These are phyloP conservation scores for Eptatretus atami DNA, from an alignment of 2,797 vertebrate species.

Conservation along the genomic window DNA sequence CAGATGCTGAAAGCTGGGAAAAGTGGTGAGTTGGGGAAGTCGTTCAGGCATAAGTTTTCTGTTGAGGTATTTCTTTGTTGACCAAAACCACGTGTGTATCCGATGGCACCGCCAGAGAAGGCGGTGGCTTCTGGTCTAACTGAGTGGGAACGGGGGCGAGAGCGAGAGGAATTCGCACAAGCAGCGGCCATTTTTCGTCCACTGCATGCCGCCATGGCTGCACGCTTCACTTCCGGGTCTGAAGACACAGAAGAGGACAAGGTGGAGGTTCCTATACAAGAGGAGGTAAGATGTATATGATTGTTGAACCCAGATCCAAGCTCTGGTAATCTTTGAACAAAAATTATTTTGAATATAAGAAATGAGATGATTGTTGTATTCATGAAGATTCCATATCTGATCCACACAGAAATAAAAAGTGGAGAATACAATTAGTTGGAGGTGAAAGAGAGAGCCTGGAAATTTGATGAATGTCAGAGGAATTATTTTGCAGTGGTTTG, in stretches of 20 bases:
- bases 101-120: not conserved
- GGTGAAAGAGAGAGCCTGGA: too few relatives aligned
- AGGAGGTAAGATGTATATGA: conserved; percentile 23
- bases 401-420: too few relatives aligned
- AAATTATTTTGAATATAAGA: too few relatives aligned
- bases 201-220: conserved; percentile 24
- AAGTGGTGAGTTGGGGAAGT: conserved; percentile 20
- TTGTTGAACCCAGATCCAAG: too few relatives aligned
- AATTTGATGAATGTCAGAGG: too few relatives aligned
- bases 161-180: conserved; percentile 44
- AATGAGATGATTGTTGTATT: too few relatives aligned
- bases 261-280: conserved; percentile 31
- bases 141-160: conserved; percentile 52
- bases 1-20: conserved; percentile 24
- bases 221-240: conserved; percentile 38
- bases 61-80: not conserved
- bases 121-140: conserved; percentile 27
- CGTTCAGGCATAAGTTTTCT: not conserved
- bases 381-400: too few relatives aligned
- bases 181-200: conserved; percentile 39
- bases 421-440: too few relatives aligned
- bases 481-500: too few relatives aligned
- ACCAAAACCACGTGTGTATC: not conserved
- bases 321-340: too few relatives aligned
- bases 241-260: conserved; percentile 24